A percentile compares a stretch with the other conserved stretches of the same genome.
Evolutionary conservation across 2,888 invertebrate genomes (phyloP).

Genomic region (Andrena bucephala): DNA sequence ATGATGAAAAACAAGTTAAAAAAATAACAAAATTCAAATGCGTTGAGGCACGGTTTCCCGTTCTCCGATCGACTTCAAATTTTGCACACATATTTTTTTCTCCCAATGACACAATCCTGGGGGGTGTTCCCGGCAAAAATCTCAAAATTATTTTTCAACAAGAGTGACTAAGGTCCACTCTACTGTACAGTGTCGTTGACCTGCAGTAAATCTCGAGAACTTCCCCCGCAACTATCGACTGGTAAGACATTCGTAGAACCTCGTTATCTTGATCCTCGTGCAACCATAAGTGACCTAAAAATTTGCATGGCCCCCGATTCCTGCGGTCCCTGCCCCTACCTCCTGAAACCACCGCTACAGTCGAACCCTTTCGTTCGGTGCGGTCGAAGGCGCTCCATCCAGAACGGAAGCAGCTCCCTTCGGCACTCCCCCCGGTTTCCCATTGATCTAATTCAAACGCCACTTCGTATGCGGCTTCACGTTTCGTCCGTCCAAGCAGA

Average conservation of each 20-base stretch:
- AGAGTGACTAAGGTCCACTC: too few relatives aligned
- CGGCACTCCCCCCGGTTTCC: not conserved
- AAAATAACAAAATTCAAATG: too few relatives aligned
- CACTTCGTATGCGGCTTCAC: not conserved
- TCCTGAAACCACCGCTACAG: not conserved
- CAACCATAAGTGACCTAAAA: not conserved
- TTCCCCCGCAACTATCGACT: not conserved
- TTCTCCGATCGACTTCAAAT: too few relatives aligned
- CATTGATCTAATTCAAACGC: slow-evolving; percentile 1
- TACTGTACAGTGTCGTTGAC: not conserved
- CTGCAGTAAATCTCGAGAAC: not conserved
- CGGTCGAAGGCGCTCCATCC: not conserved
- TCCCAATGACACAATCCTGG: too few relatives aligned
- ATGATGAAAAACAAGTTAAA: too few relatives aligned
- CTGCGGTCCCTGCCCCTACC: not conserved
- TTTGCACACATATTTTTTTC: too few relatives aligned
- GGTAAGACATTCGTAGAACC: not conserved
- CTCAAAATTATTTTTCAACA: too few relatives aligned
- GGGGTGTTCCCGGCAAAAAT: too few relatives aligned
- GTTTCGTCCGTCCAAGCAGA: slow-evolving; percentile 8
- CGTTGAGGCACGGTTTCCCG: too few relatives aligned
- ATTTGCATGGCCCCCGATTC: not conserved
- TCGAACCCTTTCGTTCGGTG: too few relatives aligned
- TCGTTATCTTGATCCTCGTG: not conserved
- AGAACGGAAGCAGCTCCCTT: not conserved